Percentiles rank a stretch among this genome's conserved stretches.
Conservation (phyloP, 2,113 vertebrate genomes). For the Cyanoliseus patagonus region DNA sequence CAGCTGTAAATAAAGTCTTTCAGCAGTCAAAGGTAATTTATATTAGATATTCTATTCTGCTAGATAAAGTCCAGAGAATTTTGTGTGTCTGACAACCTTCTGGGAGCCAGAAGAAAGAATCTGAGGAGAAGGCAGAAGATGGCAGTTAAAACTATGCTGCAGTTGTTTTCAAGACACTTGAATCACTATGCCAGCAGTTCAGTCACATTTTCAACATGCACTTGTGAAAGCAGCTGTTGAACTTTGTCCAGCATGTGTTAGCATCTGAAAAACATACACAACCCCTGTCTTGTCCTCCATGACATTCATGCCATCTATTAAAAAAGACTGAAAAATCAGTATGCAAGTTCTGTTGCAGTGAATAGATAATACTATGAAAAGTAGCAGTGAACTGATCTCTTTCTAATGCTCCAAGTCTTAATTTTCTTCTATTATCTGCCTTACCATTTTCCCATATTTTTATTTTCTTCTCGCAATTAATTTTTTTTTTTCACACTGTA, state of each 20-base stretch:
- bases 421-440: background rate
- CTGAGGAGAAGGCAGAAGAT: background rate
- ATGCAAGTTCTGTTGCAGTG: background rate
- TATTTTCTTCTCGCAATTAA: background rate
- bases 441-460: background rate
- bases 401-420: background rate
- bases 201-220: background rate
- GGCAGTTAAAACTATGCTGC: background rate
- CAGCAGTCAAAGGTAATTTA: constrained; percentile 59
- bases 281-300: background rate
- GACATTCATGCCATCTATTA: background rate
- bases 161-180: constrained; percentile 13
- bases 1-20: constrained; percentile 61
- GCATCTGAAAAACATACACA: background rate
- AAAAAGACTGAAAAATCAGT: background rate
- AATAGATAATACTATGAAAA: background rate
- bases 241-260: constrained; percentile 20
- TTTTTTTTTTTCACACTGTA: background rate
- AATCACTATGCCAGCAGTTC: background rate
- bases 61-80: constrained; percentile 18
- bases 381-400: background rate
- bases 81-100: constrained; percentile 10
- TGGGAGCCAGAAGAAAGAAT: constrained; percentile 26
- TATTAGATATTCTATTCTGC: constrained; percentile 45
- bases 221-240: constrained; percentile 27